Evolutionary conservation across 1,140 invertebrate species (phyloP), one percentile per base, ranked within the genome.

Genomic region (Aphis craccivora): DNA sequence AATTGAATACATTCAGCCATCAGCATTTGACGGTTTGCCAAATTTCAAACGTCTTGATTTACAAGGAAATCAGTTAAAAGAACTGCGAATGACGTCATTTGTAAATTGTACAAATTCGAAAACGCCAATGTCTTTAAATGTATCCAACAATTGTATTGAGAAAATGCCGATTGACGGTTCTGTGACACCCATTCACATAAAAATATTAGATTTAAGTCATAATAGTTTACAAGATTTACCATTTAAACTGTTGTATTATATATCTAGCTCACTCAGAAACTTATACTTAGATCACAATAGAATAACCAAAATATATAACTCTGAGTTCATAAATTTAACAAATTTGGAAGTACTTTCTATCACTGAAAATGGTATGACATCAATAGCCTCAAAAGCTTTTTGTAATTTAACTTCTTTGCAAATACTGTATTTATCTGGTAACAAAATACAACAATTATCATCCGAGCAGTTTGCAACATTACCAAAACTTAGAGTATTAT

Each of bases 381-480:
- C 96, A n/a, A 95, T 98, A 88, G 96, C 97, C 94, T 96, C 97
- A 94, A 96, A 97, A 95, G 97, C 97, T 25, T 98, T 98, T 94
- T 96, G 96, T 94, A 97, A 97, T 30, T 94, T 98, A 25, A 96
- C 96, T 83, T 96, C 96, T 76, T 95, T 99, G 20, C 97, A 98
- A 95, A 96, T 97, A 91, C 94, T 99, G 25, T 97, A 99, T 95
- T 95, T 99, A 2, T 97, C 97, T 88, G 96, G 96, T 94, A 99
- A 99, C 95, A 95, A 96, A 18, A 96, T 99, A 40, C 96, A 96
- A 60, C 97, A 97, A 94, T 95, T 99, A 93, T 97, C 97, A 37
- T 96, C 97, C n/a, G 97, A 97, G 94, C 97, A 98, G 95, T 98
- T 98, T 95, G 96, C 96, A n/a, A 97, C 97, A 95, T 95, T 98